These are phyloP conservation scores for Malurus elegans DNA, from an alignment of 2,113 vertebrate genomes.

Conservation along the genomic window DNA sequence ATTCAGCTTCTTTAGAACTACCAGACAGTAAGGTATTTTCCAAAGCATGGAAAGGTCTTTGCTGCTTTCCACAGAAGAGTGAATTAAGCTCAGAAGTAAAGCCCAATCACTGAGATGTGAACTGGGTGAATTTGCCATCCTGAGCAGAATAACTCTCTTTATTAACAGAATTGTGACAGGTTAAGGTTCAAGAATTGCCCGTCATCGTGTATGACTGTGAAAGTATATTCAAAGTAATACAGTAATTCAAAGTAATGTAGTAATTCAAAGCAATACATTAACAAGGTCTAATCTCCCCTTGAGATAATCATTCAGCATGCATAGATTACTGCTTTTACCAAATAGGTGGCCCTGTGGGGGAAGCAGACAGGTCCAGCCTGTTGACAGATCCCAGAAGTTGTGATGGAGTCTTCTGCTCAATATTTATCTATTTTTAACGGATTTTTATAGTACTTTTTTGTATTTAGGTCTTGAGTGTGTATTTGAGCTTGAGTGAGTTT, in stretches of 20 bases:
- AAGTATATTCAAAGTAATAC: neutral
- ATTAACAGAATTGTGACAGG: neutral
- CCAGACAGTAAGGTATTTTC: neutral
- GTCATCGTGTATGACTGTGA: neutral
- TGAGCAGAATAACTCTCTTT: neutral
- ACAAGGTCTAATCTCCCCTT: neutral
- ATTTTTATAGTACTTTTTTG: neutral
- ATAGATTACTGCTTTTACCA: neutral
- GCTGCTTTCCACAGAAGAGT: neutral
- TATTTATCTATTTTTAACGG: neutral
- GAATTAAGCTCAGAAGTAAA: neutral
- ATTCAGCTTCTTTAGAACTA: neutral
- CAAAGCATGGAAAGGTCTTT: neutral
- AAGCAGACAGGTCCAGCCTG: neutral
- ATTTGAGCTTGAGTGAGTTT: neutral
- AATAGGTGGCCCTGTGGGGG: rapidly evolving
- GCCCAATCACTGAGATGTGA: neutral
- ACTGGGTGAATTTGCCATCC: neutral
- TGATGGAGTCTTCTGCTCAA: neutral
- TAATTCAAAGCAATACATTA: neutral
- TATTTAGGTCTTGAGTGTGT: neutral
- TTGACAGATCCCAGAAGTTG: neutral
- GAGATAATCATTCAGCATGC: neutral
- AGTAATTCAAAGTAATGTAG: neutral
- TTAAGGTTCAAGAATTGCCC: neutral